Base-by-base conservation (phyloP, 2,797 vertebrate species). In the Halcyon smyrnensis region DNA sequence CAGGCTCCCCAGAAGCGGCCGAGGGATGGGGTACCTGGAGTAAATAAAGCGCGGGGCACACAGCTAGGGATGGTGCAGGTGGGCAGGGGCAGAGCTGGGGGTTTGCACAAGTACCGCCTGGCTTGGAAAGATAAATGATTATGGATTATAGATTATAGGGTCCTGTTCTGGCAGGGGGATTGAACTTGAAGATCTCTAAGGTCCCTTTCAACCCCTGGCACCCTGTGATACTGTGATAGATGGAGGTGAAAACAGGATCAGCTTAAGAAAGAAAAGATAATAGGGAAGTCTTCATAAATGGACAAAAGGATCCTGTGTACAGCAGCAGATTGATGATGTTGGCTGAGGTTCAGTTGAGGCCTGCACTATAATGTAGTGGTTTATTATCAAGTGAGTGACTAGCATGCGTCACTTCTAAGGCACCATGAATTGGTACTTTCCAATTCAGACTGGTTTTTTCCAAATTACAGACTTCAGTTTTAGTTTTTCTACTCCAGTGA, bases 81-180 rank as follows among this genome's bases (percentile, higher is more conserved):
- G 36, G 37, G 3, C 12, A 9, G 65, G 6, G 43, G 23, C 6
- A 51, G 37, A 27, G n/a, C 20, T 10, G n/a, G 0, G 1, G 37
- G 13, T 16, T 37, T 0, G 6, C 46, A 39, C 14, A 4, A 11
- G 9, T 8, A 5, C 15, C 4, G 3, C 7, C 37, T 15, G 50
- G 15, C 32, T 53, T 21, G 24, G 8, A 41, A 51, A 23, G 43
- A 6, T 15, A 9, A 27, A 36, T 19, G 37, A 11, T 37, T 37
- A 37, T 37, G 10, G 36, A 37, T 37, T 37, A 37, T 37, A 37
- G 37, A 11, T 37, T 37, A 37, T 37, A 37, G 10, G 37, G 37
- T 37, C 37, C 37, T 37, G 37, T 9, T 37, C 37, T 37, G 37
- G 37, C 37, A 37, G 37, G 37, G 37, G 37, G 10, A 9, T 37